Percentiles rank a stretch among this genome's conserved stretches.
phyloP scores from a whole-genome alignment of 2,797 vertebrate species.

The Ibycter americanus region DNA sequence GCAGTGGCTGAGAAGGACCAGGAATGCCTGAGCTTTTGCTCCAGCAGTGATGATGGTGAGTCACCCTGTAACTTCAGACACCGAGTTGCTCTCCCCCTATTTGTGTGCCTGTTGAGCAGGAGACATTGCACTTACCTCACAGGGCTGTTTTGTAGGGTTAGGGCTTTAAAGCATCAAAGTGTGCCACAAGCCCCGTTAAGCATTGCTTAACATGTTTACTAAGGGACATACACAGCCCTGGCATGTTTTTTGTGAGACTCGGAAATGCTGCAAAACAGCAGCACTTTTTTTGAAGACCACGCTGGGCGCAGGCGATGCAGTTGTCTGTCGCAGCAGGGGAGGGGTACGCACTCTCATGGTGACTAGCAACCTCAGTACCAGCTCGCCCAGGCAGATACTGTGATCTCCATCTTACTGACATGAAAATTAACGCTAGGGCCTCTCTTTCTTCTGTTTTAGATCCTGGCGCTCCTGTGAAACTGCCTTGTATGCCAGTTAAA shows the following conservation, averaged over 20 bases:
- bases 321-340: background rate
- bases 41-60: background rate
- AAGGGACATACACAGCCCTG: background rate
- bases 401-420: background rate
- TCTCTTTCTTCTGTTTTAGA: conserved; percentile 79
- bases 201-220: background rate
- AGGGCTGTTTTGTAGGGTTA: background rate
- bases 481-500: conserved; percentile 93
- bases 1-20: background rate
- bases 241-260: background rate
- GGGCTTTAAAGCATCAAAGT: background rate
- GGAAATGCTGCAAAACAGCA: background rate
- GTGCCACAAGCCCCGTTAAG: background rate
- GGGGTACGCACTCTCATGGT: background rate
- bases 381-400: background rate
- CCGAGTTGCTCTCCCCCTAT: background rate
- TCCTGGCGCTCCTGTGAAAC: conserved; percentile 92
- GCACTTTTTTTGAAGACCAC: background rate
- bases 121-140: background rate
- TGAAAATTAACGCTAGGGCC: conserved; percentile 14
- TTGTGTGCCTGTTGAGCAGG: background rate
- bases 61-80: conserved; percentile 12
- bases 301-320: background rate
- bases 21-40: background rate
- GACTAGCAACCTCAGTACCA: background rate